phyloP scores from a whole-genome alignment of 2,888 invertebrate species.

The Rhagonycha lutea region DNA sequence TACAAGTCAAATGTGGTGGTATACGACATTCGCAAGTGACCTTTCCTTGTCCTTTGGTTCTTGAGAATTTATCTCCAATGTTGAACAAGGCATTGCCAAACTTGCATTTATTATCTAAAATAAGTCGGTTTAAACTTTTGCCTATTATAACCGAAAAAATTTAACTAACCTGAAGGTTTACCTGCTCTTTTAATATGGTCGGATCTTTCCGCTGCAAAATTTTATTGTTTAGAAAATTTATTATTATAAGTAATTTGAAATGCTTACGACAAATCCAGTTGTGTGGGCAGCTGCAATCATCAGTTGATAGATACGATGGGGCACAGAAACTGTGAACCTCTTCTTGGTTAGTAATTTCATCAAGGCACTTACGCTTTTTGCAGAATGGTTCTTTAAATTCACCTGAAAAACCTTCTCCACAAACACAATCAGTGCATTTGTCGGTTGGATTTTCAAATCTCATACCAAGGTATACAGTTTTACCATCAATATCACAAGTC shows the following conservation, averaged over 20 bases:
- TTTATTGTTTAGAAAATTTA: neutral
- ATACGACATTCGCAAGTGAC: constrained; percentile 19
- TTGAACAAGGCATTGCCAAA: constrained; percentile 12
- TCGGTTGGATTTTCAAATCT: constrained; percentile 20
- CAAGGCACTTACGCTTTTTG: constrained; percentile 13
- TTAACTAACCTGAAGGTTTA: neutral
- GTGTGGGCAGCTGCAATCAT: constrained; percentile 24
- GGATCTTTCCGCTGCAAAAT: neutral
- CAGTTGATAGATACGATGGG: constrained; percentile 9
- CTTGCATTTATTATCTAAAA: constrained; percentile 3
- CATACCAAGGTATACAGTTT: constrained; percentile 24
- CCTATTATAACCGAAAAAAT: neutral
- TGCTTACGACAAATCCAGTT: constrained; percentile 27
- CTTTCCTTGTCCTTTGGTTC: neutral
- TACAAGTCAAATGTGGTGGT: constrained; percentile 16
- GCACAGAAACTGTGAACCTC: constrained; percentile 20
- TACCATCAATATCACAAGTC: constrained; percentile 26
- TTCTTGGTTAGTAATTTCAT: constrained; percentile 14
- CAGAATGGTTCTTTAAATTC: constrained; percentile 25
- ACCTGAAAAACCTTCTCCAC: constrained; percentile 31
- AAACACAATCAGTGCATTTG: constrained; percentile 32
- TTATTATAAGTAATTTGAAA: neutral
- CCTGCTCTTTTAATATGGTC: neutral
- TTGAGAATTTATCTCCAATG: constrained; percentile 18
- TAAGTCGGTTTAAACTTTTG: neutral